Evolutionary conservation across 1,140 invertebrate species (phyloP).

Genomic region (Drosophila nannoptera): DNA sequence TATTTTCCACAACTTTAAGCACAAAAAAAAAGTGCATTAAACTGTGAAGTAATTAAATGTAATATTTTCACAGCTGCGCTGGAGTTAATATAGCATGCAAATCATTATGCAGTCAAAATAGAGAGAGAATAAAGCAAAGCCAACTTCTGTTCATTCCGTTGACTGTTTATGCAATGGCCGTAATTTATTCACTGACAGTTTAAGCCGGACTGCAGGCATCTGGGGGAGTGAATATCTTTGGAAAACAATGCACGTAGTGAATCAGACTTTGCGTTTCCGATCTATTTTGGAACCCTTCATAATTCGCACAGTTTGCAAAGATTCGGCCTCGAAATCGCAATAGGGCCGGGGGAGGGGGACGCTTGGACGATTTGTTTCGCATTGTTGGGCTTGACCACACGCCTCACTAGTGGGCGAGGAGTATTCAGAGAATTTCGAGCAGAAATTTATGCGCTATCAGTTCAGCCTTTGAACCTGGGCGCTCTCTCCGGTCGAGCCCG

Average conservation of each 20-base stretch:
- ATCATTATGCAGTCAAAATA: neutral
- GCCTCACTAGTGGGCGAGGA: conserved; percentile 54
- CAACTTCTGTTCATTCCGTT: neutral
- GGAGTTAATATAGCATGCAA: neutral
- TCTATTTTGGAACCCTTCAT: conserved; percentile 1
- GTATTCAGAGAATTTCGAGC: conserved; percentile 47
- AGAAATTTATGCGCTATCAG: conserved; percentile 71
- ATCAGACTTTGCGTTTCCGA: neutral
- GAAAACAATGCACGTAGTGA: neutral
- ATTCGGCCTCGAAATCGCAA: conserved; percentile 29
- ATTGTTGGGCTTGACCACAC: conserved; percentile 62
- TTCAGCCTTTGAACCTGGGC: conserved; percentile 51
- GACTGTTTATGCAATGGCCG: neutral
- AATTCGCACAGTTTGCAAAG: conserved; percentile 7
- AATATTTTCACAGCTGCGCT: neutral
- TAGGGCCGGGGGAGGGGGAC: no score
- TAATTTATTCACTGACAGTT: no score
- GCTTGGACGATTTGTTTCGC: conserved; percentile 55
- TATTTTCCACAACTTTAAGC: no score
- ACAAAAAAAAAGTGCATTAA: no score
- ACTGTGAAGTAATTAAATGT: neutral
- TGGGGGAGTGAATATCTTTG: neutral
- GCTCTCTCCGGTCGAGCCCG: conserved; percentile 19
- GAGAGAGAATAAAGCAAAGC: neutral
- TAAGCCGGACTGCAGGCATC: neutral